Evolutionary conservation across 2,113 vertebrate species (phyloP).

Genomic region (Hemiscyllium ocellatum): DNA sequence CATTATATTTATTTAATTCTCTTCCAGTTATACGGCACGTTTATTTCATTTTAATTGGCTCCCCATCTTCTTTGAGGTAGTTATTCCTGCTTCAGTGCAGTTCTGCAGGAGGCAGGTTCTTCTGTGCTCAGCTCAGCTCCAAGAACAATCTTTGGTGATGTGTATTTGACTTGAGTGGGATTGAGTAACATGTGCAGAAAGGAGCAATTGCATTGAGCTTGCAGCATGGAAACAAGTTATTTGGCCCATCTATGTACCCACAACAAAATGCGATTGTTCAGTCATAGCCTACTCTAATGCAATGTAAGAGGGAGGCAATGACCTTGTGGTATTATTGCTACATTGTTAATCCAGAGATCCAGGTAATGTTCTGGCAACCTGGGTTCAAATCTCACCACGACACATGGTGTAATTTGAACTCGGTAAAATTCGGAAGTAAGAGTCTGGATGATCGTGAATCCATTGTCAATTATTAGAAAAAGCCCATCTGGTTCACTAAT

Average conservation of each 20-base stretch:
- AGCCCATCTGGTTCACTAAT: too few relatives aligned
- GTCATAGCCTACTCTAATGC: not conserved
- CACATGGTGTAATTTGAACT: too few relatives aligned
- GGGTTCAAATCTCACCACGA: too few relatives aligned
- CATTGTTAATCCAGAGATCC: too few relatives aligned
- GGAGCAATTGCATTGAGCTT: not conserved
- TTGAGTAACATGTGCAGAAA: not conserved
- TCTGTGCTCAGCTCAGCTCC: not conserved
- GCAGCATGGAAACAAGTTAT: not conserved
- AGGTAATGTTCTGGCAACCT: too few relatives aligned
- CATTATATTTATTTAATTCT: not conserved
- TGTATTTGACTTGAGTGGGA: not conserved
- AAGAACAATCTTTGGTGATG: not conserved
- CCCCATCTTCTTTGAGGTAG: not conserved
- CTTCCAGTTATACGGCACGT: not conserved
- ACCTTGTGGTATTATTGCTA: too few relatives aligned
- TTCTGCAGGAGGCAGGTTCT: not conserved
- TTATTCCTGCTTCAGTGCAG: not conserved
- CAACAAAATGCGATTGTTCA: not conserved
- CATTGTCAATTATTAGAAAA: too few relatives aligned
- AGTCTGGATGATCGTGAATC: too few relatives aligned
- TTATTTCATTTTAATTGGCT: not conserved
- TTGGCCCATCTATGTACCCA: not conserved
- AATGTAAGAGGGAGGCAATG: too few relatives aligned
- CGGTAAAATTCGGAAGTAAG: too few relatives aligned